Evolutionary conservation across 1,140 invertebrate genomes (phyloP).

Genomic region (Lanistes nyassanus): DNA sequence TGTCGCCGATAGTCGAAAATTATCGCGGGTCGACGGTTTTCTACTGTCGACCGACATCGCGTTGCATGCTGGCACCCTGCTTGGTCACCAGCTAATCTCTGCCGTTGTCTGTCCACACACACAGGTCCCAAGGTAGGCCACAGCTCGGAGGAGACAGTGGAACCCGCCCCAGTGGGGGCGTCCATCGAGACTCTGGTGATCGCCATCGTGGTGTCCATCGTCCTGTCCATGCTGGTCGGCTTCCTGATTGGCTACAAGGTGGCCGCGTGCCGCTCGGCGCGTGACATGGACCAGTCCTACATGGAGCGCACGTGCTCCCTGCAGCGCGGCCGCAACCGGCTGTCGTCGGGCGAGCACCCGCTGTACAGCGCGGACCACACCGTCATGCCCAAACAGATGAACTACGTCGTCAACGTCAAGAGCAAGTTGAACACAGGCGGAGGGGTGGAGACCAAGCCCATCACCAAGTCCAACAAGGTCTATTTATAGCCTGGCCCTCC

Average conservation of each 20-base stretch:
- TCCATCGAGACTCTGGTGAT: conserved; percentile 37
- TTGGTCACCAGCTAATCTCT: no score
- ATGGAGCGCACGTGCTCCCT: conserved; percentile 30
- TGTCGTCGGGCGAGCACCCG: conserved; percentile 40
- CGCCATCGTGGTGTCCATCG: conserved; percentile 47
- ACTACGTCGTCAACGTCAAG: conserved; percentile 37
- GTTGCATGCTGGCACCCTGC: no score
- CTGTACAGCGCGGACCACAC: conserved; percentile 33
- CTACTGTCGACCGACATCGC: no score
- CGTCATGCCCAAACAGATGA: conserved; percentile 33
- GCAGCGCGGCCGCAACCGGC: conserved; percentile 32
- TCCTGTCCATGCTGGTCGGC: conserved; percentile 45
- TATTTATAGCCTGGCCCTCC: conserved; percentile 33
- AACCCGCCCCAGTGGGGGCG: background rate
- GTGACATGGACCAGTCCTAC: conserved; percentile 30
- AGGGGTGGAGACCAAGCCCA: conserved; percentile 36
- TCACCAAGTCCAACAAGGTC: conserved; percentile 45
- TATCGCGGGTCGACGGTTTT: no score
- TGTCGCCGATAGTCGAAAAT: no score
- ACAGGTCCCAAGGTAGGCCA: conserved; percentile 15
- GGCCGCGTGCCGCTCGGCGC: conserved; percentile 34
- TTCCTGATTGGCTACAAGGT: conserved; percentile 52
- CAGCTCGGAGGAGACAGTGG: conserved; percentile 18
- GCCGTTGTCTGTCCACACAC: no score
- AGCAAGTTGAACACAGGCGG: conserved; percentile 29